These are phyloP conservation scores for Baryphthengus martii DNA, from an alignment of 2,113 vertebrate species.

Conservation along the genomic window DNA sequence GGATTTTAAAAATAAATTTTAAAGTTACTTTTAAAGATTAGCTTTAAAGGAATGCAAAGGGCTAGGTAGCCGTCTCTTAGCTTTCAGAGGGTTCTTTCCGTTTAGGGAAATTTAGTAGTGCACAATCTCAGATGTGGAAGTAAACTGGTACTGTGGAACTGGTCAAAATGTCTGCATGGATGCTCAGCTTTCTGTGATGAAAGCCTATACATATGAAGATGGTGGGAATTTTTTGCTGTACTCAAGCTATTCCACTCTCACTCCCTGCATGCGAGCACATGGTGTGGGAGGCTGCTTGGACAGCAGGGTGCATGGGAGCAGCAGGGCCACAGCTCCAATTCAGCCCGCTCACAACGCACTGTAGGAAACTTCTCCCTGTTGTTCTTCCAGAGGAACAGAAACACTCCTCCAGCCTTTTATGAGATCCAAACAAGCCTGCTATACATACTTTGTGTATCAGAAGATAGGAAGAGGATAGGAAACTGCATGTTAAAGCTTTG, in stretches of 20 bases:
- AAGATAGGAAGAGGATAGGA: background rate
- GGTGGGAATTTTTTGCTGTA: background rate
- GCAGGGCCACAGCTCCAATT: background rate
- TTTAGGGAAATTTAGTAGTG: background rate
- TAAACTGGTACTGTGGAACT: background rate
- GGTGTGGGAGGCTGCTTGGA: background rate
- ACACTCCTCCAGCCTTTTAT: background rate
- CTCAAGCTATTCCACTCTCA: background rate
- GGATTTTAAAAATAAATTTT: background rate
- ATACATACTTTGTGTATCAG: background rate
- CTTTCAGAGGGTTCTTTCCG: background rate
- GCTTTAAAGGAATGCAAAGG: background rate
- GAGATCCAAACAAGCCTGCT: background rate
- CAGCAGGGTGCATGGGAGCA: background rate
- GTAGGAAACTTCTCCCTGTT: background rate
- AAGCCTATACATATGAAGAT: background rate
- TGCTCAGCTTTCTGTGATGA: background rate
- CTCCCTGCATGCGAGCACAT: fast-evolving
- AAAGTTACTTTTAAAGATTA: background rate
- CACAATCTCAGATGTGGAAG: background rate
- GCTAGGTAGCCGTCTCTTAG: background rate
- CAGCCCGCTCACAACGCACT: background rate
- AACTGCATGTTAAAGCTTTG: background rate
- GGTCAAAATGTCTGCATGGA: background rate
- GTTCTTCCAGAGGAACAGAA: background rate